These are phyloP conservation scores for Catonia carolina DNA, from an alignment of 2,888 invertebrate species.

Conservation along the genomic window DNA sequence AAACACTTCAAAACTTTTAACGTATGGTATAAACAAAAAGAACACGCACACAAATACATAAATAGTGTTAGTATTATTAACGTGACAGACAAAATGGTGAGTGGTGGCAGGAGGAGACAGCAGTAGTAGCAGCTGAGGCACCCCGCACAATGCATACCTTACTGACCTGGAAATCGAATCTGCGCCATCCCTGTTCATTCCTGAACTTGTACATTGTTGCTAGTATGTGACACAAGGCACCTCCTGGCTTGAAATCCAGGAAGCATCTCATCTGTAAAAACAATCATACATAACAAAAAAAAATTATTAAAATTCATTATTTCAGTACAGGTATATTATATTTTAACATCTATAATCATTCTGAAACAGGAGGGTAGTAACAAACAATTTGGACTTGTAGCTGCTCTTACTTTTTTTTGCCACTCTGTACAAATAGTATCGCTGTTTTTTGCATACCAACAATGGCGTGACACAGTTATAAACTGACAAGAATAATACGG, in stretches of 20 bases:
- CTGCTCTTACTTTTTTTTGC: no score
- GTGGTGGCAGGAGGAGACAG: slow-evolving; percentile 39
- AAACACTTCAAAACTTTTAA: no score
- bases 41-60: slow-evolving; percentile 22
- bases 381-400: no score
- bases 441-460: no score
- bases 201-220: slow-evolving; percentile 93
- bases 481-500: no score
- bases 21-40: not conserved
- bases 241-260: slow-evolving; percentile 91
- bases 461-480: no score
- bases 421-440: no score
- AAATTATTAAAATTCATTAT: no score
- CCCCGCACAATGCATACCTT: slow-evolving; percentile 53
- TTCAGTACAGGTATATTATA: no score
- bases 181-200: slow-evolving; percentile 91
- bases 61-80: slow-evolving; percentile 39
- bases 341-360: no score
- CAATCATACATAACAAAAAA: slow-evolving; percentile 18
- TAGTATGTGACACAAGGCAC: slow-evolving; percentile 87
- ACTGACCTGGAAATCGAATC: slow-evolving; percentile 86
- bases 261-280: slow-evolving; percentile 81
- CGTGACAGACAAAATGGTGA: no score
- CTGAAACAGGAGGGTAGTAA: no score
- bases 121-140: slow-evolving; percentile 32